phyloP scores from a whole-genome alignment of 2,888 invertebrate genomes.

The Andrena camellia region DNA sequence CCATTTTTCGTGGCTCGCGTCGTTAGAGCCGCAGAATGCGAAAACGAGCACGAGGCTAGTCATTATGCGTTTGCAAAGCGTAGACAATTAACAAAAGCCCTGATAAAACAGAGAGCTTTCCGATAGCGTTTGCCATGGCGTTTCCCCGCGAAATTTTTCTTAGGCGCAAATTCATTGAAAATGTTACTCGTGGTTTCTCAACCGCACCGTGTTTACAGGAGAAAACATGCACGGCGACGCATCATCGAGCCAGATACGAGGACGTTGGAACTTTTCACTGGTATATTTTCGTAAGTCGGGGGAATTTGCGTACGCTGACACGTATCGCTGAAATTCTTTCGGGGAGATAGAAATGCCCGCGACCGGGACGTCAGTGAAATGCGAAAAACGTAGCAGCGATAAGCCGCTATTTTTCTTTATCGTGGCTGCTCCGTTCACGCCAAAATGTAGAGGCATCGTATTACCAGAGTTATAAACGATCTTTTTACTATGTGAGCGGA shows the following conservation, averaged over 20 bases:
- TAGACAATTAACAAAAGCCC: slow-evolving; percentile 1
- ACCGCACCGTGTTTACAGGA: slow-evolving; percentile 9
- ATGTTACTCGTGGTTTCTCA: slow-evolving; percentile 17
- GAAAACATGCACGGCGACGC: slow-evolving; percentile 27
- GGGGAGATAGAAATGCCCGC: slow-evolving; percentile 9
- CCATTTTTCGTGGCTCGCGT: background rate
- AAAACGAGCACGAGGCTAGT: background rate
- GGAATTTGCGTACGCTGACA: slow-evolving; percentile 39
- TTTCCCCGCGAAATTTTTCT: background rate
- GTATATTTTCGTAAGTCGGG: slow-evolving; percentile 36
- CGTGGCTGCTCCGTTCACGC: background rate
- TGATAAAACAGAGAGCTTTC: background rate
- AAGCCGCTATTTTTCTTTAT: slow-evolving; percentile 9
- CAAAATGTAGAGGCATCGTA: background rate
- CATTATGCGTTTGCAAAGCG: background rate
- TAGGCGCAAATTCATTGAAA: slow-evolving; percentile 1
- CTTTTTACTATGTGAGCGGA: background rate
- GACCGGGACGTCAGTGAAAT: slow-evolving; percentile 12
- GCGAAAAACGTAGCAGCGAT: slow-evolving; percentile 9
- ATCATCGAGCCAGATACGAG: slow-evolving; percentile 7
- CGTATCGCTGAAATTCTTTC: slow-evolving; percentile 40
- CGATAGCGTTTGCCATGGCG: background rate
- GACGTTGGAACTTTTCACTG: slow-evolving; percentile 32
- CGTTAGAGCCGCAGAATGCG: background rate
- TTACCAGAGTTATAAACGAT: background rate